Conservation (phyloP, 2,888 invertebrate species). For the Drosophila suboccidentalis region DNA sequence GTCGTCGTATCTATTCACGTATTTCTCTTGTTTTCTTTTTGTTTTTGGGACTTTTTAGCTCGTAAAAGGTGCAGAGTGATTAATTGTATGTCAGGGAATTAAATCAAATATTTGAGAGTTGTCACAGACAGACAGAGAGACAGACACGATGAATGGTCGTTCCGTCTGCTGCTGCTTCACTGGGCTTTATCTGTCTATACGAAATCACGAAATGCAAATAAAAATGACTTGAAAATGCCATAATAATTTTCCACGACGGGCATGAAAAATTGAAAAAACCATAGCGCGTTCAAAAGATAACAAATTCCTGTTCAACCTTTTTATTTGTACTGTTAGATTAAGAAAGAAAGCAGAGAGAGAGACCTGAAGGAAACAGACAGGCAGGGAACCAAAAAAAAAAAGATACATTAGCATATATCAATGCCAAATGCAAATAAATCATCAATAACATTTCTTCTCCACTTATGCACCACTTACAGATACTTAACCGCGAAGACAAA, state of each 20-base stretch:
- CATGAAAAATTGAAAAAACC: slow-evolving; percentile 76
- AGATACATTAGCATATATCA: slow-evolving; percentile 80
- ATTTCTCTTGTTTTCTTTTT: slow-evolving; percentile 9
- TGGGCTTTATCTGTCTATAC: slow-evolving; percentile 61
- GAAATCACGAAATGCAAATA: slow-evolving; percentile 80
- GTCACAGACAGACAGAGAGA: slow-evolving; percentile 46
- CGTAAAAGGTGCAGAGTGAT: slow-evolving; percentile 78
- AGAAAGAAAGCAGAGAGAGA: slow-evolving; percentile 26
- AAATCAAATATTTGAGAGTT: slow-evolving; percentile 80
- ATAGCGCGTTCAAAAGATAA: slow-evolving; percentile 59
- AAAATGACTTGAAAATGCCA: slow-evolving; percentile 78
- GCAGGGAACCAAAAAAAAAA: background rate
- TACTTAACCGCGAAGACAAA: slow-evolving; percentile 63
- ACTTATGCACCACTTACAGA: slow-evolving; percentile 81
- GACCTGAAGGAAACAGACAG: slow-evolving; percentile 7
- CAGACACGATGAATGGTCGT: slow-evolving; percentile 6
- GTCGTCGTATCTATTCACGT: slow-evolving; percentile 27
- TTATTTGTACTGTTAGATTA: slow-evolving; percentile 21
- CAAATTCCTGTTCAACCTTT: slow-evolving; percentile 48
- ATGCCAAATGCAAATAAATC: slow-evolving; percentile 82
- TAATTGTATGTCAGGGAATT: slow-evolving; percentile 81
- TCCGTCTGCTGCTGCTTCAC: background rate
- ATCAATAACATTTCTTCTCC: slow-evolving; percentile 80
- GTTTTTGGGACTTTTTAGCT: slow-evolving; percentile 31
- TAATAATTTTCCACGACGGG: slow-evolving; percentile 66